Conservation (phyloP, 2,888 invertebrate species). For the Apotomis betuletana region DNA sequence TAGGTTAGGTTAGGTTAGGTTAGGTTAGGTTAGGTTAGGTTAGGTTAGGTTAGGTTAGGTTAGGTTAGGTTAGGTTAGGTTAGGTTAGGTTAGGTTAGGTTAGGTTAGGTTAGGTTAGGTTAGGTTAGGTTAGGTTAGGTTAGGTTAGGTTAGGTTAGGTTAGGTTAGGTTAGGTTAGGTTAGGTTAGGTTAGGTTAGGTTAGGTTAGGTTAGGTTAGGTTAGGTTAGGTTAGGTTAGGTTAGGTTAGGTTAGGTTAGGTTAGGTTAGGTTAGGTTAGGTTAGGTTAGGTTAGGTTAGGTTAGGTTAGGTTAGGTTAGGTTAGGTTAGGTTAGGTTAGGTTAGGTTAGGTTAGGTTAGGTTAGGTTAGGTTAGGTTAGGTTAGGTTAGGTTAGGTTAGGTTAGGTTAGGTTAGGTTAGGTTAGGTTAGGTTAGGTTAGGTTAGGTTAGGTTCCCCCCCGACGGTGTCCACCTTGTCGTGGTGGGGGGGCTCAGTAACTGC, state of each 20-base stretch:
- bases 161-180: conserved; percentile 40
- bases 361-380: conserved; percentile 21
- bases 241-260: conserved; percentile 6
- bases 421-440: conserved; percentile 1
- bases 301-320: conserved; percentile 10
- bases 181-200: conserved; percentile 40
- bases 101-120: conserved; percentile 42
- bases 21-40: conserved; percentile 41
- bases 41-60: conserved; percentile 39
- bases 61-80: conserved; percentile 32
- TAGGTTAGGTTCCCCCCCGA: conserved; percentile 13
- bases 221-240: conserved; percentile 35
- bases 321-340: conserved; percentile 9
- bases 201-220: conserved; percentile 39
- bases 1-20: conserved; percentile 37
- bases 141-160: conserved; percentile 41
- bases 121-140: conserved; percentile 42
- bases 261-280: conserved; percentile 7
- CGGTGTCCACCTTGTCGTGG: too few species aligned
- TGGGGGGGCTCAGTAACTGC: too few species aligned
- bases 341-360: conserved; percentile 21
- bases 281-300: conserved; percentile 8
- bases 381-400: conserved; percentile 10
- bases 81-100: conserved; percentile 42
- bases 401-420: conserved; percentile 10